Conservation (phyloP, 2,113 vertebrate species). For the Emydura subglobosa region DNA sequence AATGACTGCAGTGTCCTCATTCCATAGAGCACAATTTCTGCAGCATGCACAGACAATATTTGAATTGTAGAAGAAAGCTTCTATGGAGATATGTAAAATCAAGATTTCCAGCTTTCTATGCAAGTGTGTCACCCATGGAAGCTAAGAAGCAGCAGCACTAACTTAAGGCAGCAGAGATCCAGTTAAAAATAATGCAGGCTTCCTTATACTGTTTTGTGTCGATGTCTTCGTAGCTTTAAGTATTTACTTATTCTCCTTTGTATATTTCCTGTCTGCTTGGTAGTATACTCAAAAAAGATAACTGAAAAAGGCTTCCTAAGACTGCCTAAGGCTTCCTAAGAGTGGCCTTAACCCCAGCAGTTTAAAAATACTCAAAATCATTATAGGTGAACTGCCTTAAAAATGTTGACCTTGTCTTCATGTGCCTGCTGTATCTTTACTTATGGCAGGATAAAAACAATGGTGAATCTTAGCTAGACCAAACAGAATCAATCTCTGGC, state of each 20-base stretch:
- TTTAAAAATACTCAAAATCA: neutral
- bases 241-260: neutral
- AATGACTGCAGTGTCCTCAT: neutral
- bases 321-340: too few species aligned
- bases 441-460: neutral
- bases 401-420: neutral
- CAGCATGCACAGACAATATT: accelerated
- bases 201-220: neutral
- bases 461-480: neutral
- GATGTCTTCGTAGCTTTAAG: neutral
- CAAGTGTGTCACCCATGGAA: slow-evolving; percentile 1
- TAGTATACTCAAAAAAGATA: neutral
- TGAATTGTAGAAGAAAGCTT: neutral
- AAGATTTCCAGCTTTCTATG: slow-evolving; percentile 8
- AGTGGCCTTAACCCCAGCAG: accelerated
- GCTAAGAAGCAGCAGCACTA: neutral
- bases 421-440: neutral
- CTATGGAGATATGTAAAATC: neutral
- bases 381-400: neutral
- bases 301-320: neutral
- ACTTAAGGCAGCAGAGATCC: neutral
- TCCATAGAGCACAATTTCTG: neutral
- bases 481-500: neutral
- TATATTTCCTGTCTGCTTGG: neutral
- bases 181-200: neutral